These are phyloP conservation scores for Lasaia peninsularis DNA, from an alignment of 1,140 invertebrate species.

Conservation along the genomic window DNA sequence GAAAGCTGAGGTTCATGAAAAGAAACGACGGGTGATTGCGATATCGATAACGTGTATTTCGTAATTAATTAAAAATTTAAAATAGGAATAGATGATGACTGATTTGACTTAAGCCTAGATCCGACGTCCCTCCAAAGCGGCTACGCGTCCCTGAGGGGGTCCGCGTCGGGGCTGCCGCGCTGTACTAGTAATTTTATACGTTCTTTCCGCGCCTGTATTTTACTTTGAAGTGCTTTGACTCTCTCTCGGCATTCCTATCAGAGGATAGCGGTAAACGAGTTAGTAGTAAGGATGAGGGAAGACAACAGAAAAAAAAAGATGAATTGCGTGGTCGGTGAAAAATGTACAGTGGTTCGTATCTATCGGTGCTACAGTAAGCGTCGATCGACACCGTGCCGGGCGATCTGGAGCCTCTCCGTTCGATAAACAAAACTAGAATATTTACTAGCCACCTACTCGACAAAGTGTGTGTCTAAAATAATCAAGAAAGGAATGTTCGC, in stretches of 20 bases:
- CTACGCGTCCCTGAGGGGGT: slow-evolving; percentile 81
- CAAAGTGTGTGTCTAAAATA: slow-evolving; percentile 27
- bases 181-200: slow-evolving; percentile 91
- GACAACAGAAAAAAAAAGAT: slow-evolving; percentile 81
- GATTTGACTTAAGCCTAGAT: slow-evolving; percentile 53
- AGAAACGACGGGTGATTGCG: slow-evolving; percentile 65
- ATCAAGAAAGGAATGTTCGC: neutral
- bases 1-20: slow-evolving; percentile 49
- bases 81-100: slow-evolving; percentile 55
- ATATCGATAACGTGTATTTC: slow-evolving; percentile 65
- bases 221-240: slow-evolving; percentile 91
- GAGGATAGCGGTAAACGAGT: slow-evolving; percentile 65
- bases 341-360: slow-evolving; percentile 42
- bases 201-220: slow-evolving; percentile 91
- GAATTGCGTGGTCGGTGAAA: slow-evolving; percentile 72
- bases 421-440: slow-evolving; percentile 65
- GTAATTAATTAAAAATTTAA: slow-evolving; percentile 51
- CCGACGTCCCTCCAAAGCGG: slow-evolving; percentile 26
- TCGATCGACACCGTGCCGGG: slow-evolving; percentile 28
- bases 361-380: slow-evolving; percentile 32
- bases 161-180: slow-evolving; percentile 88
- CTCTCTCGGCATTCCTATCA: slow-evolving; percentile 89
- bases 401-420: slow-evolving; percentile 15
- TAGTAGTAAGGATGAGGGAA: slow-evolving; percentile 63
- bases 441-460: slow-evolving; percentile 51